These are phyloP conservation scores for Lutjanus argentimaculatus DNA, from an alignment of 2,797 vertebrate species.

Conservation along the genomic window DNA sequence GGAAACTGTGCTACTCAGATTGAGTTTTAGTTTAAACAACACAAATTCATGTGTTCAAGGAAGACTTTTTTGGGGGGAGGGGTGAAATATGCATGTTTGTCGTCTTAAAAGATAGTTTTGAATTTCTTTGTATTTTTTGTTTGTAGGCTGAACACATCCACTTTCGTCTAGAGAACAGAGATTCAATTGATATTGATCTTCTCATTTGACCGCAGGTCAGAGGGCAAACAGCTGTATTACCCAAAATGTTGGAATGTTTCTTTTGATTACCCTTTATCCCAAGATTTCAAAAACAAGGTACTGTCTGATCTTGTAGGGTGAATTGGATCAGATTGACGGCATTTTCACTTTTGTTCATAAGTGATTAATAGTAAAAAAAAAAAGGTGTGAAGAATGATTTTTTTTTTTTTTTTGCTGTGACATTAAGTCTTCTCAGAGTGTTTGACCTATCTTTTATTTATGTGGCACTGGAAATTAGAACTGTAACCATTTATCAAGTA, in stretches of 20 bases:
- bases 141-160: not conserved
- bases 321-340: not conserved
- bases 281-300: not conserved
- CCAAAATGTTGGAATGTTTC: conserved; percentile 11
- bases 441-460: not conserved
- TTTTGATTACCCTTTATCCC: not conserved
- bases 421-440: not conserved
- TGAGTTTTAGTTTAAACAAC: conserved; percentile 34
- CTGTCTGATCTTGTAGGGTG: not conserved
- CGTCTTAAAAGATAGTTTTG: not conserved
- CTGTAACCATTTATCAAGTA: no score
- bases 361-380: not conserved
- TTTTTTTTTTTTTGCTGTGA: not conserved
- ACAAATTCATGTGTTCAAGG: not conserved
- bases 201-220: conserved; percentile 9
- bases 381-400: not conserved
- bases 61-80: not conserved
- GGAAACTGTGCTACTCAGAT: conserved; percentile 21
- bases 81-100: conserved; percentile 6
- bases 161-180: conserved; percentile 1
- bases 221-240: conserved; percentile 4
- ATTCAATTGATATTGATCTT: conserved; percentile 37
- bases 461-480: no score
- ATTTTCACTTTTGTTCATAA: not conserved
- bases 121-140: not conserved